A percentile compares a stretch with the other conserved stretches of the same genome.
phyloP scores from a whole-genome alignment of 2,797 vertebrate species.

The Chelonia mydas region DNA sequence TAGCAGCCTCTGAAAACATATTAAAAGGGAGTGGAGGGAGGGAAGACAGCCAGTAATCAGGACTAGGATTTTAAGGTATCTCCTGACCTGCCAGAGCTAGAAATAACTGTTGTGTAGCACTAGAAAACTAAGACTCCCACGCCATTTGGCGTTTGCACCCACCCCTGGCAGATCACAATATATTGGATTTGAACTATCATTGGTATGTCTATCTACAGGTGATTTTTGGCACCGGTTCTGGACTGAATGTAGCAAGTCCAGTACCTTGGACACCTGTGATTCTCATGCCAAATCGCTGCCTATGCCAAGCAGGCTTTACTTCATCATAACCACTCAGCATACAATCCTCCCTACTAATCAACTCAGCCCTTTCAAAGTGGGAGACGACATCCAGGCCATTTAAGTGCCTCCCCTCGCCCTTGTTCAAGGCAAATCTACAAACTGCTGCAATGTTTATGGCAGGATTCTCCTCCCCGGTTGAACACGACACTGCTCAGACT shows the following conservation, averaged over 20 bases:
- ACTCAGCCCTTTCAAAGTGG: too few relatives aligned
- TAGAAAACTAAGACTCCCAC: neutral
- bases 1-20: neutral
- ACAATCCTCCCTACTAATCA: neutral
- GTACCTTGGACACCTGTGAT: neutral
- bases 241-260: neutral
- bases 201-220: neutral
- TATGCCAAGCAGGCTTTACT: neutral
- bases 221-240: neutral
- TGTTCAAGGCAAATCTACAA: neutral
- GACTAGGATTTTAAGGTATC: neutral
- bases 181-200: neutral
- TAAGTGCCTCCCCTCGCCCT: slow-evolving; percentile 44
- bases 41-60: neutral
- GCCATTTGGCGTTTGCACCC: neutral
- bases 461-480: neutral
- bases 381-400: too few relatives aligned
- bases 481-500: neutral
- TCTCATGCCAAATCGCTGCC: neutral
- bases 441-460: neutral
- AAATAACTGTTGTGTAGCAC: neutral
- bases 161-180: too few relatives aligned
- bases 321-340: neutral
- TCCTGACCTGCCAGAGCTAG: neutral
- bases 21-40: fast-evolving